Evolutionary conservation across 2,888 invertebrate species (phyloP).

Genomic region (Mechanitis mazaeus): DNA sequence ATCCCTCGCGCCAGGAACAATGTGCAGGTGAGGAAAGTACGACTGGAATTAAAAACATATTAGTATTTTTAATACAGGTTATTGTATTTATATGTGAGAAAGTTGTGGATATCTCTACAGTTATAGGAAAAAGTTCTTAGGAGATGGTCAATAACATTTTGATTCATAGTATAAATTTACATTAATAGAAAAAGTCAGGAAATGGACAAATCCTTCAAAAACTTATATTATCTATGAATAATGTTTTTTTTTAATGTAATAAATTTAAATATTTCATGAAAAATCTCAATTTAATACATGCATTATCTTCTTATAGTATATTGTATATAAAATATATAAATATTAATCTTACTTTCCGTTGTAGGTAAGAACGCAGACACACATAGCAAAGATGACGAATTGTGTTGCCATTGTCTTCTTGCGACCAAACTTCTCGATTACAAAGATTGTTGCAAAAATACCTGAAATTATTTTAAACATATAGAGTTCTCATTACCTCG

Average conservation of each 20-base stretch:
- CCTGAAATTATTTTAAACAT: slow-evolving; percentile 69
- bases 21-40: slow-evolving; percentile 85
- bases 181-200: too few relatives aligned
- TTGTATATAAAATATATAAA: neutral
- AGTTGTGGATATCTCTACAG: neutral
- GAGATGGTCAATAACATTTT: neutral
- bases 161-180: neutral
- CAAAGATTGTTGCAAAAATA: slow-evolving; percentile 90
- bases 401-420: slow-evolving; percentile 96
- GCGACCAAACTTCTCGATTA: slow-evolving; percentile 92
- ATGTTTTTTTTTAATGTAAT: too few relatives aligned
- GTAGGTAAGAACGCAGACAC: slow-evolving; percentile 83
- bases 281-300: too few relatives aligned
- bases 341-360: slow-evolving; percentile 79
- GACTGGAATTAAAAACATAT: slow-evolving; percentile 69
- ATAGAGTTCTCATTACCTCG: neutral
- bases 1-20: slow-evolving; percentile 93
- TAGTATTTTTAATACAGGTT: neutral
- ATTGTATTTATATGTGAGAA: neutral
- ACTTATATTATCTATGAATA: too few relatives aligned
- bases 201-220: too few relatives aligned
- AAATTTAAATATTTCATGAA: too few relatives aligned
- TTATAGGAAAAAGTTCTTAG: neutral
- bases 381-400: slow-evolving; percentile 88
- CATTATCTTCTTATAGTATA: too few relatives aligned